Percentiles rank a stretch among this genome's conserved stretches.
These are phyloP conservation scores for Omphaloscelis lunosa DNA, from an alignment of 2,888 invertebrate species.

Conservation along the genomic window DNA sequence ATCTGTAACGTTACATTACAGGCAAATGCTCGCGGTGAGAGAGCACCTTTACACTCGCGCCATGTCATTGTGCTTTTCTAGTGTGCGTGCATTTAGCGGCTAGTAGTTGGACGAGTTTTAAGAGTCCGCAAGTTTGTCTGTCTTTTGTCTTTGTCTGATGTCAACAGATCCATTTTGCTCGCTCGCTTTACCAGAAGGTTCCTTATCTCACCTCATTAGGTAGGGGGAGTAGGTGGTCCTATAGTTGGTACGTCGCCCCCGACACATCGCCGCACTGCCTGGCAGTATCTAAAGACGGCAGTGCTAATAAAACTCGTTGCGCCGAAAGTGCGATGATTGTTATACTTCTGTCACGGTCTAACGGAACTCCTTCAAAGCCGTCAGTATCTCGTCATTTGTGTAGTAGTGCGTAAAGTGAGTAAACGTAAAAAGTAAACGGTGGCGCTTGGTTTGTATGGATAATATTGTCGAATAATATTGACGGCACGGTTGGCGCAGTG, in stretches of 20 bases:
- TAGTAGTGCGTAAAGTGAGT: not conserved
- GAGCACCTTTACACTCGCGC: no score
- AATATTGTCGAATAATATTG: no score
- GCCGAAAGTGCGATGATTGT: not conserved
- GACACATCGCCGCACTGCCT: not conserved
- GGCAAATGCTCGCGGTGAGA: no score
- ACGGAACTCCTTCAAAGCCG: not conserved
- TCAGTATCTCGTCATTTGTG: not conserved
- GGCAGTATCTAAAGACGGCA: not conserved
- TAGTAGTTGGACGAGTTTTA: no score
- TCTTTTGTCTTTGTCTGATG: no score
- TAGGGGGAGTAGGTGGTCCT: not conserved
- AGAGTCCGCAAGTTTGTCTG: no score
- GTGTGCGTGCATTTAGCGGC: no score
- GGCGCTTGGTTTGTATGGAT: no score
- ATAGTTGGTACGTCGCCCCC: not conserved
- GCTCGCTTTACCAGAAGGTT: not conserved
- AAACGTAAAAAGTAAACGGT: no score
- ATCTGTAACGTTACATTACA: no score
- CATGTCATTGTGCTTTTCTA: no score
- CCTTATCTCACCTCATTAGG: not conserved
- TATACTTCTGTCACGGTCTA: not conserved
- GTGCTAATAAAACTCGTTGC: not conserved
- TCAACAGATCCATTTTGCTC: not conserved
- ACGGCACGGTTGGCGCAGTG: no score